These are phyloP conservation scores for Leptinotarsa tumamoca DNA, from an alignment of 2,888 invertebrate species.

Conservation along the genomic window DNA sequence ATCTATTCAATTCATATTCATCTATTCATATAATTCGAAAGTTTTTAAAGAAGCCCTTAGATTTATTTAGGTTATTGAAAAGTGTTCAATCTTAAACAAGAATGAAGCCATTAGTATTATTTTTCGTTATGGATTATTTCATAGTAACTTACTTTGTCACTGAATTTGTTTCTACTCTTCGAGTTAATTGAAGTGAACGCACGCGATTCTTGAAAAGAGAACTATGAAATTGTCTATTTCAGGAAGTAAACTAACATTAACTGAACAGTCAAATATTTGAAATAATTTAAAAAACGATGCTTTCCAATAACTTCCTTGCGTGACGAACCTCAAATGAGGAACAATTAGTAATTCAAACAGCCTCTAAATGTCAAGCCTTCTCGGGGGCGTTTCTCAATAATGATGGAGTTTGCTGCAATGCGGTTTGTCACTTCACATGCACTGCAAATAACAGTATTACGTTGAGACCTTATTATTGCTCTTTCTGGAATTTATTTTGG, in stretches of 20 bases:
- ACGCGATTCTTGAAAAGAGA: not conserved
- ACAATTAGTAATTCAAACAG: not conserved
- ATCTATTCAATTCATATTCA: too few relatives aligned
- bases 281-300: not conserved
- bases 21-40: too few relatives aligned
- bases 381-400: not conserved
- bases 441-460: too few relatives aligned
- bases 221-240: not conserved
- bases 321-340: not conserved
- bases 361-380: not conserved
- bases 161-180: too few relatives aligned
- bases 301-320: not conserved
- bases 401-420: not conserved
- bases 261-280: not conserved
- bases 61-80: too few relatives aligned
- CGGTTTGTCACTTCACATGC: not conserved
- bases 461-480: too few relatives aligned
- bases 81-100: too few relatives aligned
- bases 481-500: too few relatives aligned
- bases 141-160: too few relatives aligned
- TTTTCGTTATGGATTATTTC: too few relatives aligned
- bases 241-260: not conserved
- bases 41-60: too few relatives aligned
- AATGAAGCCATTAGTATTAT: too few relatives aligned
- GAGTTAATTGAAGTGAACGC: not conserved